Evolutionary conservation across 2,888 invertebrate species (phyloP).

Genomic region (Drosophila pseudotakahashii): DNA sequence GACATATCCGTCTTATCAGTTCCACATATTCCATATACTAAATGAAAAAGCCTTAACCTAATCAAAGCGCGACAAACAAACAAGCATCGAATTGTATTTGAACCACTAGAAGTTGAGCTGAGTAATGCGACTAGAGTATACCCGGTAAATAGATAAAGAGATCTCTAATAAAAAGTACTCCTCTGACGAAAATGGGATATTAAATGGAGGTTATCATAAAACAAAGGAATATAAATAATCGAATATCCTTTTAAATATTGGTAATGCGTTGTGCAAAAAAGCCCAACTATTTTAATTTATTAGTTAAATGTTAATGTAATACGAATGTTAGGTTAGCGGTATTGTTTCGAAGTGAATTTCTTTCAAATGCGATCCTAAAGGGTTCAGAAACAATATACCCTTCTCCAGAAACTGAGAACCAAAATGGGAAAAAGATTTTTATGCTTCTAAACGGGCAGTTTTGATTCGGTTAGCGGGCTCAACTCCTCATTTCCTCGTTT

Average conservation of each 20-base stretch:
- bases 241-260: no score
- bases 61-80: conserved; percentile 68
- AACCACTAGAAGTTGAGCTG: neutral
- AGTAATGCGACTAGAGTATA: conserved; percentile 10
- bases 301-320: no score
- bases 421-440: conserved; percentile 39
- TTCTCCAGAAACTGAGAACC: neutral
- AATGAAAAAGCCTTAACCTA: conserved; percentile 80
- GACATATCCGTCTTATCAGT: conserved; percentile 81
- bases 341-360: no score
- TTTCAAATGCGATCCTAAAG: neutral
- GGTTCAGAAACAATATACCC: neutral
- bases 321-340: no score
- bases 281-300: no score
- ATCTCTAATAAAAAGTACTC: neutral
- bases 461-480: conserved; percentile 25
- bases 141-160: neutral
- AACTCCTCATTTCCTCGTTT: conserved; percentile 73
- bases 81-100: conserved; percentile 32
- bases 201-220: neutral
- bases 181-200: no score
- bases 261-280: no score
- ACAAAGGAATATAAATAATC: neutral
- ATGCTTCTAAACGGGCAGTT: conserved; percentile 1
- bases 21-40: conserved; percentile 30